Conservation (phyloP, 2,888 invertebrate genomes). For the Pammene aurita region DNA sequence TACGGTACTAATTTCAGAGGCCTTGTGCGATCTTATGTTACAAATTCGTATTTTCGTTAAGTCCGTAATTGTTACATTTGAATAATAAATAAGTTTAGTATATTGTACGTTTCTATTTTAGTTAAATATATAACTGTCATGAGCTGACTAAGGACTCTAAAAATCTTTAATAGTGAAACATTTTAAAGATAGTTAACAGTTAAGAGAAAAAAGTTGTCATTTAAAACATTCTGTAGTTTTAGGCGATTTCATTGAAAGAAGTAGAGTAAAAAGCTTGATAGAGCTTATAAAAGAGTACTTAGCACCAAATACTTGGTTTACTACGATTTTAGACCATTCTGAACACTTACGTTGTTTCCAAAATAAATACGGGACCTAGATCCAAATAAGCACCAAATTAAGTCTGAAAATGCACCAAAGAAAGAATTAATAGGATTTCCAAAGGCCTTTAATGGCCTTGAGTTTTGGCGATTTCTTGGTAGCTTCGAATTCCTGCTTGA, state of each 20-base stretch:
- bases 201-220: neutral
- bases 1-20: slow-evolving; percentile 14
- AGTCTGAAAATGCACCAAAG: slow-evolving; percentile 41
- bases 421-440: slow-evolving; percentile 74
- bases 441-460: slow-evolving; percentile 77
- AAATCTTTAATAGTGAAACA: neutral
- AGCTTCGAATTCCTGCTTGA: slow-evolving; percentile 77
- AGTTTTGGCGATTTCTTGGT: slow-evolving; percentile 77
- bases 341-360: slow-evolving; percentile 72
- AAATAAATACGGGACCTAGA: slow-evolving; percentile 41
- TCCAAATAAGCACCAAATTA: slow-evolving; percentile 46
- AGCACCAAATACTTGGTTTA: slow-evolving; percentile 73
- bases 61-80: slow-evolving; percentile 19
- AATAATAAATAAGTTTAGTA: slow-evolving; percentile 21
- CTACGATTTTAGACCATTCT: slow-evolving; percentile 73
- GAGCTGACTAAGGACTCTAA: slow-evolving; percentile 1
- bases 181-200: too few relatives aligned
- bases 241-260: slow-evolving; percentile 41
- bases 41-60: slow-evolving; percentile 38
- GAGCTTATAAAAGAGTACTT: slow-evolving; percentile 49
- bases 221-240: neutral
- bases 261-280: slow-evolving; percentile 53
- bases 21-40: slow-evolving; percentile 34
- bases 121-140: neutral
- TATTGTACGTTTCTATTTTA: neutral